Base-by-base conservation (phyloP, 2,113 vertebrate species). In the Nipponia nippon region DNA sequence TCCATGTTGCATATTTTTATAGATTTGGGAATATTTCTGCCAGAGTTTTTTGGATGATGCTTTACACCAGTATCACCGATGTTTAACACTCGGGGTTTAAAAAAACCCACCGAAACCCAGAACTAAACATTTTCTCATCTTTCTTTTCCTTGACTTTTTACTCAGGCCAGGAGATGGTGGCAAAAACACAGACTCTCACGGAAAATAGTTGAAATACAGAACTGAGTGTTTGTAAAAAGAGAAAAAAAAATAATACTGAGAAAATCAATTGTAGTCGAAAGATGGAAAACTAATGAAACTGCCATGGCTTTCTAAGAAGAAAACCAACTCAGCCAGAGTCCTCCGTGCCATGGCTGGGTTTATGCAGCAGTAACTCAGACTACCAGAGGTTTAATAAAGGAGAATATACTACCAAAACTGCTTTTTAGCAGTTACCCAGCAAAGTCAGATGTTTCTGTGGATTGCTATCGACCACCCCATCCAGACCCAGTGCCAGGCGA, bases 231-330 rank as follows among this genome's bases (percentile, higher is more conserved):
- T 67, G 30, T 30, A 42, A 12, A 36, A 40, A 40, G 36, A 42
- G 38, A 32, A 25, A 47, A 34, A 38, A 69, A 80, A 46, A 1
- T 5, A 89, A 42, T n/a, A 13, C 72, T 2, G 73, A 85, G 81
- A 72, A 90, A 87, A 88, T 77, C 82, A 83, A 20, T 72, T 26
- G 52, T 9, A 91, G 78, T 29, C 2, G 0, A 21, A 66, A 0
- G 26, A 81, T 40, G 96, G 95, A 96, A 97, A 96, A 94, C 30
- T 65, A 44, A 30, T 7, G 69, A 67, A 93, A 49, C 78, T 72
- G 87, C 94, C 91, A 27, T 0, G 2, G 91, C 94, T 96, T 94
- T 96, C 94, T 79, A 94, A 94, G 95, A 90, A 97, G 87, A 63
- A 83, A 21, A 8, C 2, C 83, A 22, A 13, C 89, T n/a, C 67